A percentile compares a stretch with the other conserved stretches of the same genome.
Evolutionary conservation across 2,888 invertebrate genomes (phyloP).

Genomic region (Chydorus sphaericus): DNA sequence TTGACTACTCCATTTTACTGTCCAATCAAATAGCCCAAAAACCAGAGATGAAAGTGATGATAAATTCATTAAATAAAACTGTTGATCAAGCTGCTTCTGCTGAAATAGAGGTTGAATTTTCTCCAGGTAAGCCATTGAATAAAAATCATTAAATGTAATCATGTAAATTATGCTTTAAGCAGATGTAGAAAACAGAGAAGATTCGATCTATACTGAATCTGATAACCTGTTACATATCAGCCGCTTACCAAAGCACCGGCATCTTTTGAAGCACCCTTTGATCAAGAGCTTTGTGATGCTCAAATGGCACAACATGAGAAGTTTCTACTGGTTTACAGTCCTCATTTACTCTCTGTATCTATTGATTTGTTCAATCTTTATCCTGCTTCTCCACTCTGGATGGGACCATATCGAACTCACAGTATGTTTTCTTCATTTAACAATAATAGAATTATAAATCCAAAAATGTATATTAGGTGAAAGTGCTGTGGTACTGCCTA

Average conservation of each 20-base stretch:
- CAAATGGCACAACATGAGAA: constrained; percentile 64
- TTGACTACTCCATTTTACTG: constrained; percentile 55
- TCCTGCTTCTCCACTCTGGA: constrained; percentile 31
- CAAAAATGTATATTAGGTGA: too few relatives aligned
- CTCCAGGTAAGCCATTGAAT: too few relatives aligned
- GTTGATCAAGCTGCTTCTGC: background rate
- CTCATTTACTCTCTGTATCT: constrained; percentile 54
- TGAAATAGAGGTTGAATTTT: background rate
- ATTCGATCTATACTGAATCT: constrained; percentile 40
- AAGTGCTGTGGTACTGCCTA: constrained; percentile 12
- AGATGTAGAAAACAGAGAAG: background rate
- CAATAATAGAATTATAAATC: too few relatives aligned
- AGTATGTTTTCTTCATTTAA: too few relatives aligned
- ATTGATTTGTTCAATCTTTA: constrained; percentile 48
- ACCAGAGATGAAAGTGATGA: too few relatives aligned
- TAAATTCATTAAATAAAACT: too few relatives aligned
- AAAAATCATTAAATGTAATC: background rate
- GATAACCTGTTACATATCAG: constrained; percentile 58
- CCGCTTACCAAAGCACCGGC: constrained; percentile 46
- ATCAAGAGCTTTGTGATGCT: constrained; percentile 45
- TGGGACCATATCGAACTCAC: background rate
- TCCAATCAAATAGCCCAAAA: background rate
- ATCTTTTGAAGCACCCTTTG: constrained; percentile 50
- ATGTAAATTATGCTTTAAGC: background rate
- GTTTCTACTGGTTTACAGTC: constrained; percentile 56